A percentile compares a stretch with the other conserved stretches of the same genome.
Conservation (phyloP, 2,888 invertebrate species). For the Sinohyriopsis cumingii region DNA sequence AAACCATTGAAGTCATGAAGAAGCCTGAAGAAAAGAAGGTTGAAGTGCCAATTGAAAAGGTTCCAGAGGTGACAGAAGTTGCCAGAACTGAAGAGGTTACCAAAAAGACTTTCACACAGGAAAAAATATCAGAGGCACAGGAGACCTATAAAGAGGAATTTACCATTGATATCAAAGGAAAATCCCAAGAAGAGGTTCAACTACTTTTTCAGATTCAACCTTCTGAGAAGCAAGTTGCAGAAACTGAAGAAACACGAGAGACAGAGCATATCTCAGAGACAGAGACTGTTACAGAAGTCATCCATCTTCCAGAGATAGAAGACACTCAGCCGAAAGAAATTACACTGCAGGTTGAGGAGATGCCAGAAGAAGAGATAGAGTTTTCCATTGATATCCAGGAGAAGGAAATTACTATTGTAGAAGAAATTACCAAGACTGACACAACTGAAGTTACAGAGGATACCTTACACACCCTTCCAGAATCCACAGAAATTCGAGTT, state of each 20-base stretch:
- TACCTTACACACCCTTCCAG: conserved; percentile 30
- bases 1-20: conserved; percentile 46
- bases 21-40: conserved; percentile 39
- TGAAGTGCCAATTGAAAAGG: conserved; percentile 35
- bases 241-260: conserved; percentile 37
- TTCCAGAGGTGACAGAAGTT: conserved; percentile 39
- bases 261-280: conserved; percentile 32
- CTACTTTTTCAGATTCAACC: conserved; percentile 53
- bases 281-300: conserved; percentile 29
- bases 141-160: conserved; percentile 50
- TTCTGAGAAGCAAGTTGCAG: conserved; percentile 41
- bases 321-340: conserved; percentile 40
- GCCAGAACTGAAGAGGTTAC: conserved; percentile 36
- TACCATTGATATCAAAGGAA: conserved; percentile 44
- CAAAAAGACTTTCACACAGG: conserved; percentile 26
- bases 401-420: conserved; percentile 36
- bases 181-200: conserved; percentile 56
- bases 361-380: conserved; percentile 37
- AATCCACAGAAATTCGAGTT: conserved; percentile 24
- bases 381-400: conserved; percentile 36
- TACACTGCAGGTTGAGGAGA: conserved; percentile 39
- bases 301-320: conserved; percentile 35
- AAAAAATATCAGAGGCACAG: conserved; percentile 33
- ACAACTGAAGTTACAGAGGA: conserved; percentile 31
- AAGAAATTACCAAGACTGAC: conserved; percentile 37